A percentile compares a stretch with the other conserved stretches of the same genome.
Conservation (phyloP, 2,797 vertebrate species). For the Spea hammondii region DNA sequence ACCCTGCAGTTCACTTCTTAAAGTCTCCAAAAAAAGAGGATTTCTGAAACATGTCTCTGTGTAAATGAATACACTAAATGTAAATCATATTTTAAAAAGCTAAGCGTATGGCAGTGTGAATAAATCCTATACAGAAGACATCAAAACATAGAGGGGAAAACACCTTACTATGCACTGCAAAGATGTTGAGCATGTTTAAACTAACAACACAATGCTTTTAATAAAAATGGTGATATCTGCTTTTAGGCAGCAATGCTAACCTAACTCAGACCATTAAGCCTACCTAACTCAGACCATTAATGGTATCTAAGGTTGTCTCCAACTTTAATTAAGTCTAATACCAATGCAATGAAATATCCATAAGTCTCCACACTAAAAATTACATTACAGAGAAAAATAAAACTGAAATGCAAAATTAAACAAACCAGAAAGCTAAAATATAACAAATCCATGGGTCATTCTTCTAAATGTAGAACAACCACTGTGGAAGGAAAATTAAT, state of each 20-base stretch:
- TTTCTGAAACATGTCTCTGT: constrained; percentile 53
- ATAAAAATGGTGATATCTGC: constrained; percentile 41
- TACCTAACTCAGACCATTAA: constrained; percentile 38
- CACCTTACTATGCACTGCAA: neutral
- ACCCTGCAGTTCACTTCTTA: constrained; percentile 51
- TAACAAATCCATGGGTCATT: no score
- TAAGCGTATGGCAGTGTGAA: constrained; percentile 3
- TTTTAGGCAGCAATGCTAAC: constrained; percentile 48
- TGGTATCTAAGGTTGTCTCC: constrained; percentile 16
- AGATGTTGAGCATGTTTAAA: neutral
- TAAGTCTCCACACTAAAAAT: constrained; percentile 32
- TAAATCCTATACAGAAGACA: constrained; percentile 1
- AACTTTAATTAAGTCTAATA: constrained; percentile 9
- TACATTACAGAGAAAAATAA: neutral
- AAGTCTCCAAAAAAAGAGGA: constrained; percentile 43
- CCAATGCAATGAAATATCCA: neutral
- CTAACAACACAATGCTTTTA: neutral
- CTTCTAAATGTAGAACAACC: no score
- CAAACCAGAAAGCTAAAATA: no score
- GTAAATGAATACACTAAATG: constrained; percentile 54
- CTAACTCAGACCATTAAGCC: constrained; percentile 31
- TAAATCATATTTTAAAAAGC: constrained; percentile 16
- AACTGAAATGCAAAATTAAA: no score
- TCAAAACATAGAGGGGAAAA: constrained; percentile 1
- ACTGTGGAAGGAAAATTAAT: no score